Evolutionary conservation across 2,113 vertebrate genomes (phyloP), one percentile per base, ranked within the genome.

Genomic region (Sitta europaea): DNA sequence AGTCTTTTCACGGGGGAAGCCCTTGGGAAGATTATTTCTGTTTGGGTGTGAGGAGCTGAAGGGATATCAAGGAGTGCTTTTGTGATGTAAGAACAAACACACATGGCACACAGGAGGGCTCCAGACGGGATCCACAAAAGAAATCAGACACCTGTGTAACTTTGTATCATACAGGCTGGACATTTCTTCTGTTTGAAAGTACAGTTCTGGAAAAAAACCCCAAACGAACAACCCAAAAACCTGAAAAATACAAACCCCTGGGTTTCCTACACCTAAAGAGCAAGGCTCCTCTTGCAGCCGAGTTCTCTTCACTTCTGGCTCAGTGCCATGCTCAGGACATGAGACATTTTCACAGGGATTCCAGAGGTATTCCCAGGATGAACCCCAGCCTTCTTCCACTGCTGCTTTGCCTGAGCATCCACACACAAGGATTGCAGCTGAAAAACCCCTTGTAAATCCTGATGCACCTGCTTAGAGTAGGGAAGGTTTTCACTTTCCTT

Each of bases 41-140:
- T 70, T 62, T 51, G 72, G 71, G 18, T 38, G 29, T 38, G 54
- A 81, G 83, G 43, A 50, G 63, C 10, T 90, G 38, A 48, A 57
- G 70, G 43, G 70, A n/a, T 38, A 33, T 29, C 33, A 45, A 25
- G 24, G 36, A 59, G 18, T 17, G 27, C 1, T 21, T 67, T 53
- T 81, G 76, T 59, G 35, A 4, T 0, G 2, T 5, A 23, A 35
- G 70, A 25, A 31, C 54, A 73, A 61, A 50, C 53, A 47, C 7
- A 7, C 8, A 0, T 1, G 0, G 12, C 25, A 38, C 11, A 7
- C 2, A 51, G 2, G 1, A 58, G 29, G 38, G 53, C 53, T 77
- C 71, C 55, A 63, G 23, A 6, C 9, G 40, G 74, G 15, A 35
- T 9, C 50, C 45, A 38, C n/a, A 9, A 11, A n/a, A 36, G n/a